Evolutionary conservation across 1,140 invertebrate genomes (phyloP).

Genomic region (Zaprionus vittiger): DNA sequence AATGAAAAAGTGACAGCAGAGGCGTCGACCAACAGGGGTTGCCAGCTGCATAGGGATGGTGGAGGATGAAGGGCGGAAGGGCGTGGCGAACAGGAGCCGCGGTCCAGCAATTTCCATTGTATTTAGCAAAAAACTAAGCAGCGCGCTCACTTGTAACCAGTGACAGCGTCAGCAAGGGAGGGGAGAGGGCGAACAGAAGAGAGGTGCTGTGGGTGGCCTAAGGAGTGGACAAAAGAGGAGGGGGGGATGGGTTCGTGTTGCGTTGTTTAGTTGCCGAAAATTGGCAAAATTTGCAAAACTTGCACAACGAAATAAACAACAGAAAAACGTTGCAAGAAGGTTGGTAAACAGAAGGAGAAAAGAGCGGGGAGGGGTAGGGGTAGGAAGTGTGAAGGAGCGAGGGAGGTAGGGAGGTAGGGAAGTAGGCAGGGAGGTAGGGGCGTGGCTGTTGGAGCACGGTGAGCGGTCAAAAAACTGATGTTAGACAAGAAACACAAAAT

Average conservation of each 20-base stretch:
- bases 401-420: no score
- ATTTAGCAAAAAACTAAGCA: constrained; percentile 63
- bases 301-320: constrained; percentile 46
- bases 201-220: not conserved
- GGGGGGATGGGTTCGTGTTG: not conserved
- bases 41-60: not conserved
- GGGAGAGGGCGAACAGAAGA: no score
- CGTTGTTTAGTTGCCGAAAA: constrained; percentile 40
- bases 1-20: constrained; percentile 63
- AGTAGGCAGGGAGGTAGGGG: not conserved
- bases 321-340: constrained; percentile 34
- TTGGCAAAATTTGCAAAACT: constrained; percentile 58
- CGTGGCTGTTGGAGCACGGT: not conserved
- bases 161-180: constrained; percentile 21
- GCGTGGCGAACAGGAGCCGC: constrained; percentile 8
- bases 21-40: not conserved
- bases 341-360: not conserved
- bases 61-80: not conserved
- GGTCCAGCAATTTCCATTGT: constrained; percentile 56
- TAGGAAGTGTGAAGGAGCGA: not conserved
- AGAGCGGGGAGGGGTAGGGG: not conserved
- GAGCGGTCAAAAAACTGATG: constrained; percentile 36
- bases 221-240: no score
- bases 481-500: constrained; percentile 48
- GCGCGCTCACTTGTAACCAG: constrained; percentile 32